Conservation (phyloP, 2,113 vertebrate genomes). For the Pyxicephalus adspersus region DNA sequence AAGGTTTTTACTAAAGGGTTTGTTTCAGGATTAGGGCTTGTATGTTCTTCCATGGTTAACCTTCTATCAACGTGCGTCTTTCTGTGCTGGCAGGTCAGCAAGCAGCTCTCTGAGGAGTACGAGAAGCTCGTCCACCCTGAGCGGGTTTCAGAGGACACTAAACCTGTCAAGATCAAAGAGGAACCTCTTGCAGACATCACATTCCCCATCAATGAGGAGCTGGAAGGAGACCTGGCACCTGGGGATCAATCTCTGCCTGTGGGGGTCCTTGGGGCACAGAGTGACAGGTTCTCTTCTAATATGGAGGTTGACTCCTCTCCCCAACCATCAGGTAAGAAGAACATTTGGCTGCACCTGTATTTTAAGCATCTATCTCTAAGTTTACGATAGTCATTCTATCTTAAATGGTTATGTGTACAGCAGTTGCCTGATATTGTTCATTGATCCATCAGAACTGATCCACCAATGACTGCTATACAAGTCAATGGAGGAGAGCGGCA, state of each 20-base stretch:
- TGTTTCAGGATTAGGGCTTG: too few species aligned
- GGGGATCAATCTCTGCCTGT: slow-evolving; percentile 91
- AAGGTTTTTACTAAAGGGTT: too few species aligned
- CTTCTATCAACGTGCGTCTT: background rate
- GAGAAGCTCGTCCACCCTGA: slow-evolving; percentile 95
- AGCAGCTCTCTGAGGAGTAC: slow-evolving; percentile 94
- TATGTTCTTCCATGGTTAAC: too few species aligned
- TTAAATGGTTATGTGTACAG: too few species aligned
- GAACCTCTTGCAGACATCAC: slow-evolving; percentile 90
- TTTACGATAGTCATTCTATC: too few species aligned
- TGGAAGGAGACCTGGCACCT: slow-evolving; percentile 86
- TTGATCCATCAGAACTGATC: background rate
- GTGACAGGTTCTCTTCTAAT: slow-evolving; percentile 84
- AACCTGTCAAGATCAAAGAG: slow-evolving; percentile 93
- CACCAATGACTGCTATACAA: slow-evolving; percentile 9
- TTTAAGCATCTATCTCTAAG: background rate
- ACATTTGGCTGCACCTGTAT: background rate
- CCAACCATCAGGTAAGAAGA: slow-evolving; percentile 82
- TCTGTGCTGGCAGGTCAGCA: slow-evolving; percentile 82
- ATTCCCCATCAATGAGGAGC: slow-evolving; percentile 91
- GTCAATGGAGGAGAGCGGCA: too few species aligned
- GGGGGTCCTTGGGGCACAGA: slow-evolving; percentile 85
- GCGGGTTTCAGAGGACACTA: slow-evolving; percentile 90
- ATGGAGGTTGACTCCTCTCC: slow-evolving; percentile 92
- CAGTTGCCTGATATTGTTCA: background rate